These are phyloP conservation scores for Amphipyra tragopoginis DNA, from an alignment of 2,888 invertebrate genomes.

Conservation along the genomic window DNA sequence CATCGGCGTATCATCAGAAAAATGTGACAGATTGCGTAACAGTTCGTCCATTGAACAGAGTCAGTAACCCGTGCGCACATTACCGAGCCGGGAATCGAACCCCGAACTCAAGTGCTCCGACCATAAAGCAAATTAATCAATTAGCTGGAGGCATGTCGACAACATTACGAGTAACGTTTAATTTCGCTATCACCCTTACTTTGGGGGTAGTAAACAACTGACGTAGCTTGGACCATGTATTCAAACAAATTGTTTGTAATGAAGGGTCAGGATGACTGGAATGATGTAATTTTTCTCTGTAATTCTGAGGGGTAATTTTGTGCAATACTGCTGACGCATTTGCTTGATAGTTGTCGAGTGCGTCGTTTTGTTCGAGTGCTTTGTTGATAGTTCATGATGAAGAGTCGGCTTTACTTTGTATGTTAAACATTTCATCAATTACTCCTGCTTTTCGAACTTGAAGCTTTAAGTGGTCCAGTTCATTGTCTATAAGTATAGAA, in stretches of 20 bases:
- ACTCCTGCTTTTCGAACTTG: conserved; percentile 8
- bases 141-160: conserved; percentile 89
- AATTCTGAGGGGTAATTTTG: conserved; percentile 78
- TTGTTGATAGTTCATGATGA: conserved; percentile 85
- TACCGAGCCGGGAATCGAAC: conserved; percentile 82
- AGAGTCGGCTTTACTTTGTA: conserved; percentile 66
- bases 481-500: background rate
- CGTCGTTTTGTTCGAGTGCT: conserved; percentile 73
- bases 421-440: conserved; percentile 56
- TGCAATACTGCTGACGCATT: conserved; percentile 87
- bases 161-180: conserved; percentile 88
- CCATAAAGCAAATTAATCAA: conserved; percentile 90
- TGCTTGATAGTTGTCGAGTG: conserved; percentile 79
- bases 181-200: conserved; percentile 79
- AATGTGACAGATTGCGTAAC: conserved; percentile 89
- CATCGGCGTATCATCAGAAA: conserved; percentile 68
- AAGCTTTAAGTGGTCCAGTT: background rate
- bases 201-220: conserved; percentile 66
- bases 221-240: conserved; percentile 58
- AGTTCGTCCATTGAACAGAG: conserved; percentile 77
- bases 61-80: conserved; percentile 83
- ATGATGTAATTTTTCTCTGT: conserved; percentile 76
- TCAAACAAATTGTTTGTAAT: conserved; percentile 30
- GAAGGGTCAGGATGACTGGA: conserved; percentile 64
- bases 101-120: conserved; percentile 82